Base-by-base conservation (phyloP, 2,888 invertebrate species). In the Rotaria socialis region DNA sequence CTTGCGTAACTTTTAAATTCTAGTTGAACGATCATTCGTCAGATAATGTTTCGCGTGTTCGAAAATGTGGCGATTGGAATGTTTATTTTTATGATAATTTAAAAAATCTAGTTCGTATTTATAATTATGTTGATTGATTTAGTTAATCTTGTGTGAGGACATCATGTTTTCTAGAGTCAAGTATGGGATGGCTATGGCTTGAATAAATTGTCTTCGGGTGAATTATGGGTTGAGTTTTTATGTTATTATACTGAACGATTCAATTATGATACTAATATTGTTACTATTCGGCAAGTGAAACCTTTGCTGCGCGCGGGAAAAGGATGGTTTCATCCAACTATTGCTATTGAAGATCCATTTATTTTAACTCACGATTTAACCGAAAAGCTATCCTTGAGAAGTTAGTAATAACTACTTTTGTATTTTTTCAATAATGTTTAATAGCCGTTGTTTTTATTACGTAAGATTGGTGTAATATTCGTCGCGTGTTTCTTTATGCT, bases 271-370 rank as follows among this genome's bases (percentile, higher is more conserved):
- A 91, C 92, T 27, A 88, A 90, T 88, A 93, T 93, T 4, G 91
- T 93, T 67, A 90, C 90, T 85, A 92, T 93, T 58, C 89, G 92
- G n/a, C 92, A 92, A 88, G 89, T 88, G 11, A 89, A 90, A 52
- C 90, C 90, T 3, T 89, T 93, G 60, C 91, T 91, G 3, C 91
- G 92, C 86, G 91, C 92, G 88, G 92, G 93, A 87, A 93, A 93
- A 89, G 90, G 92, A 50, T 93, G 93, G 93, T 92, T 92, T 88
- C 91, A 92, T 3, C 91, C 91, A 85, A 91, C 91, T 84, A 90
- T 93, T 85, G 93, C 93, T 55, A 93, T 93, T 88, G 93, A 93
- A 91, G 93, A 93, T 90, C 93, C 93, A 11, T 93, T 93, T 90
- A 92, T 93, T 88, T 89, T 92, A 56, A 90, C 89, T 87, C 93